phyloP scores from a whole-genome alignment of 2,113 vertebrate genomes.

The Macrotus californicus region DNA sequence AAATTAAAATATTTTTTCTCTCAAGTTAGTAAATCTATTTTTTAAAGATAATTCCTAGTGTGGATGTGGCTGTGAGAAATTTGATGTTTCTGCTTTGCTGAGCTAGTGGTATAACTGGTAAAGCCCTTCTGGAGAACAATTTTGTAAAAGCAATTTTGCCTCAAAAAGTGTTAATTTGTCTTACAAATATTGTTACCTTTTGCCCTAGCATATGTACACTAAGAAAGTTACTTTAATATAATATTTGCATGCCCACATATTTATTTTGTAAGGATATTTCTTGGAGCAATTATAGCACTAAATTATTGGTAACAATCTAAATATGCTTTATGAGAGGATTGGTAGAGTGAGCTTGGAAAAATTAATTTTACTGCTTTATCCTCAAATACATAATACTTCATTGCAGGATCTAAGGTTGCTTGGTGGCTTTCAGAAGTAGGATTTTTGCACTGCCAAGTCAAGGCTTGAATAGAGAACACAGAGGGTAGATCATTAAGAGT shows the following conservation, averaged over 20 bases:
- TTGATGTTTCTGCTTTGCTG: not conserved
- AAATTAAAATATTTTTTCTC: not conserved
- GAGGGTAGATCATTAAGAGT: not conserved
- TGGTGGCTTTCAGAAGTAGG: not conserved
- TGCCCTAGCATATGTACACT: not conserved
- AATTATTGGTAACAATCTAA: not conserved
- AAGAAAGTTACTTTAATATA: not conserved
- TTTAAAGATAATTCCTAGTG: not conserved
- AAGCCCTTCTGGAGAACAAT: not conserved
- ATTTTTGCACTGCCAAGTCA: not conserved
- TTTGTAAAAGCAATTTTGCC: not conserved
- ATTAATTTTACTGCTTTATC: not conserved
- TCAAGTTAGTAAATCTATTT: not conserved
- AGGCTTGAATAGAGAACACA: not conserved
- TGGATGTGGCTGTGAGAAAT: not conserved
- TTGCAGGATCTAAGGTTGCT: not conserved
- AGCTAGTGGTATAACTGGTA: not conserved
- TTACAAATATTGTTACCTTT: not conserved
- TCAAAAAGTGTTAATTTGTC: not conserved
- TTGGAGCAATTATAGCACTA: not conserved
- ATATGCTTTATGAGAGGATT: not conserved
- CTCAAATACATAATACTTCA: not conserved
- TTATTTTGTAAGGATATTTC: not conserved
- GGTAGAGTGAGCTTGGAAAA: not conserved
- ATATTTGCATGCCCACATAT: not conserved